A percentile compares a stretch with the other conserved stretches of the same genome.
Conservation (phyloP, 2,113 vertebrate genomes). For the Cathartes aura region DNA sequence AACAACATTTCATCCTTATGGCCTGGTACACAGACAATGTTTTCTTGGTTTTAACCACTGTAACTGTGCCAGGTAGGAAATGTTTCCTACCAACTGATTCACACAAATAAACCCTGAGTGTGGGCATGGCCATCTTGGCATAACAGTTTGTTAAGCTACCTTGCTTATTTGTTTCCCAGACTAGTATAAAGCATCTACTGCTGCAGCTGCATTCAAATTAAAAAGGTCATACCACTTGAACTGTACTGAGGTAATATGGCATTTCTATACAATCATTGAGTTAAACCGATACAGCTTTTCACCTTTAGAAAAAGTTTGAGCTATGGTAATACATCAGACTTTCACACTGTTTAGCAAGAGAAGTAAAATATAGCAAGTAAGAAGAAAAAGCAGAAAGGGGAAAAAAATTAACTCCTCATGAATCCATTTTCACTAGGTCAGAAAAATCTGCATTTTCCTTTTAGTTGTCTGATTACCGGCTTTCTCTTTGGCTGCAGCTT, state of each 20-base stretch:
- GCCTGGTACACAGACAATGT: not conserved
- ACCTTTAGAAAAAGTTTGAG: not conserved
- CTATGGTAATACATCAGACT: not conserved
- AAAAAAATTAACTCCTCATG: not conserved
- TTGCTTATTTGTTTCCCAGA: not conserved
- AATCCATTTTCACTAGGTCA: not conserved
- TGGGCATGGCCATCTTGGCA: not conserved
- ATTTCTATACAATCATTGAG: not conserved
- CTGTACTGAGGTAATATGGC: not conserved
- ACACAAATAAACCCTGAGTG: not conserved
- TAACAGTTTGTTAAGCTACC: not conserved
- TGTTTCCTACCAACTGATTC: not conserved
- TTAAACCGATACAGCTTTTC: not conserved
- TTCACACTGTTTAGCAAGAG: not conserved
- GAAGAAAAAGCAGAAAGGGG: not conserved
- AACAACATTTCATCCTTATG: slow-evolving; percentile 24
- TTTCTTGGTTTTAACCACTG: not conserved
- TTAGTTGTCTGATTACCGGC: not conserved
- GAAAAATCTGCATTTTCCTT: not conserved
- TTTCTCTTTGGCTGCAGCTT: slow-evolving; percentile 20
- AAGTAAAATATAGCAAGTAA: not conserved
- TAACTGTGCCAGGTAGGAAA: not conserved
- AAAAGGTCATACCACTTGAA: not conserved
- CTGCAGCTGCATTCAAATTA: not conserved
- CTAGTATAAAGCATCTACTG: not conserved